phyloP scores from a whole-genome alignment of 2,113 vertebrate genomes.

The Tachycineta bicolor region DNA sequence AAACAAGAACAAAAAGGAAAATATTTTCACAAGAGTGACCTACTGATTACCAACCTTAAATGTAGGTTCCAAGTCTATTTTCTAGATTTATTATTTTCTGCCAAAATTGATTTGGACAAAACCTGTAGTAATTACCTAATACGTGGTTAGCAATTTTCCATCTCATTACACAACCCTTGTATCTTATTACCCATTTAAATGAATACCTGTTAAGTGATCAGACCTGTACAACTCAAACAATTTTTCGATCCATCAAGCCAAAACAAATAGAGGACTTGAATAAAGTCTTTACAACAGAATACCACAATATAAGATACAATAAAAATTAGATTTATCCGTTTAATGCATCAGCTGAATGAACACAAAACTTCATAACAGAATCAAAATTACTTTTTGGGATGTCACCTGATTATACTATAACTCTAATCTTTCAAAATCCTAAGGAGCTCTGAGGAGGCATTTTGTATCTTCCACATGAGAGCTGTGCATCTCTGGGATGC shows the following conservation, averaged over 20 bases:
- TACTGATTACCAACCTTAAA: slow-evolving; percentile 34
- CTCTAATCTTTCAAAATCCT: neutral
- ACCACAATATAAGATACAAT: neutral
- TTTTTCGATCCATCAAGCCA: slow-evolving; percentile 56
- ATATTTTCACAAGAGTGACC: slow-evolving; percentile 48
- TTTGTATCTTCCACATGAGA: neutral
- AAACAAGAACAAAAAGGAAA: slow-evolving; percentile 30
- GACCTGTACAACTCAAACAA: slow-evolving; percentile 38
- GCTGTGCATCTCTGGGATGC: neutral
- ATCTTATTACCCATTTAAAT: slow-evolving; percentile 63
- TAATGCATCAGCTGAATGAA: neutral
- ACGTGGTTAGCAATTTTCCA: slow-evolving; percentile 64
- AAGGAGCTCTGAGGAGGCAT: neutral
- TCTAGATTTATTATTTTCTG: slow-evolving; percentile 67
- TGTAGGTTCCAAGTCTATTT: slow-evolving; percentile 22
- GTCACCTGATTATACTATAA: neutral
- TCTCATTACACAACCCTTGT: slow-evolving; percentile 66
- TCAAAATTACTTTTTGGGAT: neutral
- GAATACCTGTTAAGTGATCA: slow-evolving; percentile 63
- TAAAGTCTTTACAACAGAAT: neutral
- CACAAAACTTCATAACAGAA: neutral
- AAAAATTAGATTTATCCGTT: slow-evolving; percentile 1
- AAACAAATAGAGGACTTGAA: slow-evolving; percentile 44
- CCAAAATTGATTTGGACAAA: slow-evolving; percentile 67
- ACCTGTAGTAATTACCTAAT: slow-evolving; percentile 48